Conservation (phyloP, 2,797 vertebrate species). For the Malacoraja senta region DNA sequence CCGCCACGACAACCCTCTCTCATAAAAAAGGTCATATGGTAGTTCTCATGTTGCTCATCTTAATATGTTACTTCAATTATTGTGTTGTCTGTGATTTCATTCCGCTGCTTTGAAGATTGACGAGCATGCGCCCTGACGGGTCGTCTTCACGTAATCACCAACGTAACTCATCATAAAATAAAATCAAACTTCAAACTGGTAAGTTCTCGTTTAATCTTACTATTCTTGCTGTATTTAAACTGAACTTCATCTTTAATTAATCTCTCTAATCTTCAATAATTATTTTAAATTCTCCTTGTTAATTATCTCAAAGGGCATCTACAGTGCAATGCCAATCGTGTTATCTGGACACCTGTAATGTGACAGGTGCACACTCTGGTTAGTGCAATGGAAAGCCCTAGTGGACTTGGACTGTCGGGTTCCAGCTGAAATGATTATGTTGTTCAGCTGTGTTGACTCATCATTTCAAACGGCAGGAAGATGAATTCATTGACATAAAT, state of each 20-base stretch:
- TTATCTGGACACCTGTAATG: neutral
- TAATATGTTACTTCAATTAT: no score
- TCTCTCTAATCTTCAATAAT: neutral
- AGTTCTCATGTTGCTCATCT: no score
- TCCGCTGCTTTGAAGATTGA: no score
- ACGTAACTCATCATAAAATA: no score
- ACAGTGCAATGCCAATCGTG: neutral
- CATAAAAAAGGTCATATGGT: no score
- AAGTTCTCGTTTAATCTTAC: no score
- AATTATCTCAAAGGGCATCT: neutral
- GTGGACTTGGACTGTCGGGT: neutral
- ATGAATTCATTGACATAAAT: neutral
- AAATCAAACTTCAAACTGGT: no score
- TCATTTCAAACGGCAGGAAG: neutral
- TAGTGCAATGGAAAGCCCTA: neutral
- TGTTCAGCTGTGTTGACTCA: slow-evolving; percentile 3
- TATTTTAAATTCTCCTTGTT: slow-evolving; percentile 15
- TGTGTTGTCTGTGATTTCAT: no score
- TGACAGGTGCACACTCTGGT: neutral
- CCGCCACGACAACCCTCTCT: no score
- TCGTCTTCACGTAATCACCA: no score
- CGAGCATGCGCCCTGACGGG: no score
- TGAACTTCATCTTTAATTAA: neutral
- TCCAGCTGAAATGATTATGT: neutral
- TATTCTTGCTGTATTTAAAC: neutral